Evolutionary conservation across 1,140 invertebrate genomes (phyloP), one percentile per base, ranked within the genome.

Genomic region (Matsumurasca onukii): DNA sequence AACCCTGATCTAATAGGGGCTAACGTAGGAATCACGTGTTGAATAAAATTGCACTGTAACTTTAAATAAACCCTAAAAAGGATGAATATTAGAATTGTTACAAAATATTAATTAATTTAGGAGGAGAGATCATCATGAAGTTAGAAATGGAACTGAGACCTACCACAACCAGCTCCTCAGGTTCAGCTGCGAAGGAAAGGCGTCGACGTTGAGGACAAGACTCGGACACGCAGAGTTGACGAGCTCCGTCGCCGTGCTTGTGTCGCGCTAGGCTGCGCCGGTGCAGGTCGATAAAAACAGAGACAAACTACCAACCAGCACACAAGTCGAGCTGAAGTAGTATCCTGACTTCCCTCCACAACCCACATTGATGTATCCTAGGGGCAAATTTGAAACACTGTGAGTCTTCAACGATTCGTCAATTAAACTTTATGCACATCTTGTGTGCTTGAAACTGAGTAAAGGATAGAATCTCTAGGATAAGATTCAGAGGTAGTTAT

Each of bases 281-380:
- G 75, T 93, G 89, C 27, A 93, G 80, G 75, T 93, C 90, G 64
- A 93, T 91, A 71, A 92, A 78, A 93, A 92, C 45, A 94, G 82
- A 0, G 88, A 86, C 64, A 91, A 81, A 67, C 89, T 89, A 15
- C 91, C 91, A 45, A 91, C 82, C 29, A 92, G 80, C 13, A 90
- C 88, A 75, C 90, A 91, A 1, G 87, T 86, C 2, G 90, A 90
- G 76, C 90, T 91, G 78, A 93, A 90, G 78, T 92, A 92, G 78
- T 92, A 94, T 3, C 91, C 91, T 9, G 87, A 85, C 74, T 91
- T 88, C 69, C 87, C 85, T 22, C 89, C 89, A 72, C 84, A 90
- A 9, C 85, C 85, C 12, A 87, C 84, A 77, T 91, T 92, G 73
- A 93, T 89, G 76, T 91, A 91, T 20, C 90, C 91, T 92, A 77